A percentile compares a stretch with the other conserved stretches of the same genome.
These are phyloP conservation scores for Hyperopisus bebe DNA, from an alignment of 2,113 vertebrate genomes.

Conservation along the genomic window DNA sequence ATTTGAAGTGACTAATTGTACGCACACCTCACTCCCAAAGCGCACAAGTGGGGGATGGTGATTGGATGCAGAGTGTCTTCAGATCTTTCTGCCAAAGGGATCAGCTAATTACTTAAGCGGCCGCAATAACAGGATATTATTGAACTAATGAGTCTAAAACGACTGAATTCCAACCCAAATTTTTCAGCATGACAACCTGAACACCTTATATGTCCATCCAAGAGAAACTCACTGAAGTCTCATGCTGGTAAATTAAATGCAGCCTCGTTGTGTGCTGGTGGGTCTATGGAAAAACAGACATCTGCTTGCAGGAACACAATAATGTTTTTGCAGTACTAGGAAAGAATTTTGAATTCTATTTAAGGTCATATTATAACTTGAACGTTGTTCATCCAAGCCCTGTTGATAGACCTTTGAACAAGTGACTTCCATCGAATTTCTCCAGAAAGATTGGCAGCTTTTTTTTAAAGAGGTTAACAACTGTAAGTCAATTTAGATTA, in stretches of 20 bases:
- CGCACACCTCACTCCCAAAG: conserved; percentile 9
- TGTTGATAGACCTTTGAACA: not conserved
- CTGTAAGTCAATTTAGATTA: not conserved
- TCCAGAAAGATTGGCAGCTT: not conserved
- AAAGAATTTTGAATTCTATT: not conserved
- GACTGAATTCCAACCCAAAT: not conserved
- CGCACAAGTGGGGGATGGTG: not conserved
- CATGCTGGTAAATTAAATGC: not conserved
- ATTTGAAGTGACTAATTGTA: conserved; percentile 28
- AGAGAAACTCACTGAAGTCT: not conserved
- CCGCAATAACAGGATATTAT: conserved; percentile 18
- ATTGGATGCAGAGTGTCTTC: conserved; percentile 15
- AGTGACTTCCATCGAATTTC: not conserved
- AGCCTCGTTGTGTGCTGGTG: not conserved
- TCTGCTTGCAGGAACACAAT: not conserved
- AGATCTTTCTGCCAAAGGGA: conserved; percentile 22
- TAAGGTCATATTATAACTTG: not conserved
- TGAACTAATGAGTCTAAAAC: conserved; percentile 14
- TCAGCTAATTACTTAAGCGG: conserved; percentile 17
- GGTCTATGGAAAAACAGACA: not conserved
- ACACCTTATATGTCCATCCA: not conserved
- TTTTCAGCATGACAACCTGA: not conserved
- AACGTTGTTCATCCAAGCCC: not conserved
- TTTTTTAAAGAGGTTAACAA: not conserved
- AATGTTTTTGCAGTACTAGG: not conserved